Percentiles rank a stretch among this genome's conserved stretches.
Conservation (phyloP, 2,888 invertebrate genomes). For the Sycophila texana region DNA sequence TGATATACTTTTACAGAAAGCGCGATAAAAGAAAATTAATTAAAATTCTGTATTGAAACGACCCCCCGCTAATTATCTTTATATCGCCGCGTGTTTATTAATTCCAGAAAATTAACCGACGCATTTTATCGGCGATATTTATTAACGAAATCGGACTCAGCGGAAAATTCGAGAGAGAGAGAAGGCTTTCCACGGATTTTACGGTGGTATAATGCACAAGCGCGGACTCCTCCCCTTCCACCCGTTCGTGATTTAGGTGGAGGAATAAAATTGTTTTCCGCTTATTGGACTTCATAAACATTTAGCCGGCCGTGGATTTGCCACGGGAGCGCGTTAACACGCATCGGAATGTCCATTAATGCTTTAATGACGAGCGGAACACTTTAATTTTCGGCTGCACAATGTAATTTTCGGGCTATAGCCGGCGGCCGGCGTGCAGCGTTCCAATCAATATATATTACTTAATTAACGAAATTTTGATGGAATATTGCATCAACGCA, state of each 20-base stretch:
- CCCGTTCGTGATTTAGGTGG: background rate
- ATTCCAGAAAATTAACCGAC: background rate
- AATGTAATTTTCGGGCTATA: conserved; percentile 5
- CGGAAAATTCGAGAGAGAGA: background rate
- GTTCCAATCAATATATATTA: background rate
- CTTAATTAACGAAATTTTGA: conserved; percentile 7
- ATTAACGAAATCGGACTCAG: background rate
- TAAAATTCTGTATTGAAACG: too few relatives aligned
- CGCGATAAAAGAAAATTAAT: too few relatives aligned
- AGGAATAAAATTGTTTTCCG: background rate
- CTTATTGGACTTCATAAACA: background rate
- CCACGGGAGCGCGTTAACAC: background rate
- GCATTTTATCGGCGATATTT: background rate
- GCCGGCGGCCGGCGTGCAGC: background rate
- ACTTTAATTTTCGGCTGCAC: conserved; percentile 20
- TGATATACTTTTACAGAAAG: too few relatives aligned
- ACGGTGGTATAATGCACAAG: background rate
- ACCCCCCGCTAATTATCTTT: too few relatives aligned
- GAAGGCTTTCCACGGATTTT: background rate
- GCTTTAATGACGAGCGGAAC: conserved; percentile 2
- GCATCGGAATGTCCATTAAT: conserved; percentile 11
- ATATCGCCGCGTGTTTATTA: too few relatives aligned
- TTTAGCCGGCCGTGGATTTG: background rate
- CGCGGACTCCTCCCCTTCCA: background rate
- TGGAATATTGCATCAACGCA: conserved; percentile 2